Percentiles rank a stretch among this genome's conserved stretches.
phyloP scores from a whole-genome alignment of 2,113 vertebrate species.

The Casuarius casuarius region DNA sequence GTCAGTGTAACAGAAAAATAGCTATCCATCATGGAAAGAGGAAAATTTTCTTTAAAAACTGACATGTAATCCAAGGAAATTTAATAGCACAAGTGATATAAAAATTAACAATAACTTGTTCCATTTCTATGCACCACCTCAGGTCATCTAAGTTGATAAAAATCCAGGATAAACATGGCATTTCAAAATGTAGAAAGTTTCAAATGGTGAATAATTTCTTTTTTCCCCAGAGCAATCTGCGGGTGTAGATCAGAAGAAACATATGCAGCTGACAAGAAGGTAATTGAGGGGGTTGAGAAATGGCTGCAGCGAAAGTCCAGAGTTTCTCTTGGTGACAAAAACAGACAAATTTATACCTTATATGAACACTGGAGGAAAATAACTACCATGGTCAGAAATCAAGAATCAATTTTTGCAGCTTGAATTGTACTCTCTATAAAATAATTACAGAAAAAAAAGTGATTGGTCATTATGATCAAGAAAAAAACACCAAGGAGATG shows the following conservation, averaged over 20 bases:
- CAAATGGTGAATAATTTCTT: background rate
- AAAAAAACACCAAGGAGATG: background rate
- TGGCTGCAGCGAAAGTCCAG: background rate
- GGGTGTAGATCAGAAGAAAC: background rate
- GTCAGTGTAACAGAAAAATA: background rate
- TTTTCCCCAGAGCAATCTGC: background rate
- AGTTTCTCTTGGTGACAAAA: background rate
- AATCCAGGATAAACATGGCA: accelerated
- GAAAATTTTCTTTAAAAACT: background rate
- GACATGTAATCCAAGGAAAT: background rate
- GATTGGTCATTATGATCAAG: background rate
- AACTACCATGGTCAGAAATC: background rate
- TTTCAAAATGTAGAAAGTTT: background rate
- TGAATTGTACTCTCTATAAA: background rate
- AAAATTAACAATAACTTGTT: background rate
- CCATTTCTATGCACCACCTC: background rate
- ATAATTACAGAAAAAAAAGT: background rate
- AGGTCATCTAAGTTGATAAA: background rate
- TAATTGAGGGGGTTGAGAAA: background rate
- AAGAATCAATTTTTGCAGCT: background rate
- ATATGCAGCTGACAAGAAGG: background rate
- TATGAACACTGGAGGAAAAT: background rate
- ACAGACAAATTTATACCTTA: background rate
- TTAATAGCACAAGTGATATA: background rate
- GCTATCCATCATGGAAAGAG: background rate